Conservation (phyloP, 2,113 vertebrate genomes). For the Petrocephalus zakoni region DNA sequence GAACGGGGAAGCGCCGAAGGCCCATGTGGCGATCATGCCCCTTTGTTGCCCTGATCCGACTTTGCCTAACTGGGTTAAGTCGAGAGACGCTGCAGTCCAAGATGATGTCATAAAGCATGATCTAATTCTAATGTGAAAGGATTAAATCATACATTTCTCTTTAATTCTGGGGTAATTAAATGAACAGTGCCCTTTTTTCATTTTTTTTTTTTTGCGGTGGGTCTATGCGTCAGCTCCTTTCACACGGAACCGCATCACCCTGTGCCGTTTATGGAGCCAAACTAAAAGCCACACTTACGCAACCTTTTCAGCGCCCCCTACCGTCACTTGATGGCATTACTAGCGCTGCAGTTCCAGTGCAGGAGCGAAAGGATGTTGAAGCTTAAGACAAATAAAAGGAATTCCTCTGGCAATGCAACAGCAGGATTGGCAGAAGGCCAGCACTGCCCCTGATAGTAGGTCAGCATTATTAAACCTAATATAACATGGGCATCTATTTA, state of each 20-base stretch:
- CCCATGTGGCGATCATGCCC: constrained; percentile 2
- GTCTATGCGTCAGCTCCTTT: neutral
- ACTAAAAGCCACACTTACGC: neutral
- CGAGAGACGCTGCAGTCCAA: constrained; percentile 46
- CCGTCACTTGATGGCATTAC: neutral
- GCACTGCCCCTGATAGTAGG: neutral
- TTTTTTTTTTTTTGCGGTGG: constrained; percentile 20
- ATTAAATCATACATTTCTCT: constrained; percentile 68
- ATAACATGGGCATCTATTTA: neutral
- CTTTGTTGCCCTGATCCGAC: constrained; percentile 44
- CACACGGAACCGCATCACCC: neutral
- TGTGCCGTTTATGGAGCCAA: neutral
- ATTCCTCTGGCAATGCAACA: neutral
- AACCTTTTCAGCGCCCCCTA: neutral
- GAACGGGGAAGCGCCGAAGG: neutral
- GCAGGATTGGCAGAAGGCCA: neutral
- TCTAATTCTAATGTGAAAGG: constrained; percentile 61
- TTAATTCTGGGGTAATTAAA: constrained; percentile 63
- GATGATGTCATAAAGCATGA: constrained; percentile 66
- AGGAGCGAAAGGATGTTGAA: neutral
- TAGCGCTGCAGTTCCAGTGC: neutral
- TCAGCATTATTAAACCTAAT: neutral
- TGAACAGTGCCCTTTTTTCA: constrained; percentile 57
- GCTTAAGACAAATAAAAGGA: neutral
- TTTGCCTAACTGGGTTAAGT: constrained; percentile 49